These are phyloP conservation scores for Pipa parva DNA, from an alignment of 2,113 vertebrate genomes.

Conservation along the genomic window DNA sequence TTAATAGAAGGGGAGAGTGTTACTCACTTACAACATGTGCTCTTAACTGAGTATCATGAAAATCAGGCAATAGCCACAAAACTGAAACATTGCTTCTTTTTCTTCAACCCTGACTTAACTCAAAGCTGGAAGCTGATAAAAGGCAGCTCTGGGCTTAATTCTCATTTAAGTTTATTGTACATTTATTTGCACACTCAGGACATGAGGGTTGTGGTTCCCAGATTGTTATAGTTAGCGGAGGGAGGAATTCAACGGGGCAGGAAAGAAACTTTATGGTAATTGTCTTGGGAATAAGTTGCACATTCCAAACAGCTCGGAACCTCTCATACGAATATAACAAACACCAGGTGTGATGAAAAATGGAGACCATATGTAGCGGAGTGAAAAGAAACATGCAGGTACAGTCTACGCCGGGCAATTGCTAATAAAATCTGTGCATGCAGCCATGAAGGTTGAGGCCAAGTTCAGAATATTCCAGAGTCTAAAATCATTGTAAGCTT, in stretches of 20 bases:
- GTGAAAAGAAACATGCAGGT: not conserved
- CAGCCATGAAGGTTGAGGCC: too few relatives aligned
- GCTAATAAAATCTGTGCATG: not conserved
- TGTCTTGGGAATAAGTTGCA: not conserved
- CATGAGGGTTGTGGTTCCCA: not conserved
- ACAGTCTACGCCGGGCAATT: not conserved
- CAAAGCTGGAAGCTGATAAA: not conserved
- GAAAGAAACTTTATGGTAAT: not conserved
- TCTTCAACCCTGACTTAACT: not conserved
- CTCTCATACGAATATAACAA: not conserved
- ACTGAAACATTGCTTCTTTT: not conserved
- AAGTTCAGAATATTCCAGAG: too few relatives aligned
- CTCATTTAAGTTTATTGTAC: not conserved
- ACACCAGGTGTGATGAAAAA: conserved; percentile 9
- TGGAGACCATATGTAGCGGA: not conserved
- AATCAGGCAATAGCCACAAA: not conserved
- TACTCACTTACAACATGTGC: too few relatives aligned
- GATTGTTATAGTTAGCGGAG: not conserved
- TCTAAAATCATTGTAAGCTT: too few relatives aligned
- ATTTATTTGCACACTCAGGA: conserved; percentile 12
- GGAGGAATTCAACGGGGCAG: conserved; percentile 1
- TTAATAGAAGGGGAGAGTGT: too few relatives aligned
- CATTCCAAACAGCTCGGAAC: not conserved
- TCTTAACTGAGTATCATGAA: too few relatives aligned
- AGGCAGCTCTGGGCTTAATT: not conserved